phyloP scores from a whole-genome alignment of 2,797 vertebrate species.

The Simalia tracyae region DNA sequence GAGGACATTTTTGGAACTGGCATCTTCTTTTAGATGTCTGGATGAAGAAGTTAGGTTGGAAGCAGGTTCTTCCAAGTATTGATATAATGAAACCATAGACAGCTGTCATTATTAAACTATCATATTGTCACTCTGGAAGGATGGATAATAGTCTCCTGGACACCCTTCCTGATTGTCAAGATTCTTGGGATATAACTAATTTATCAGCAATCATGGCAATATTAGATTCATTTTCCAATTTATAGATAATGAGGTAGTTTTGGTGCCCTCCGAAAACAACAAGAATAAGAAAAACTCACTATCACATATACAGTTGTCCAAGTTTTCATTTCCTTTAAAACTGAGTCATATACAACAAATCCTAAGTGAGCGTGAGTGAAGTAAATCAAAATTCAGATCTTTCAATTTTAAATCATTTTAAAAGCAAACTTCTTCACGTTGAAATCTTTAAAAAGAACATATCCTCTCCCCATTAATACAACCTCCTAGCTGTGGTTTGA shows the following conservation, averaged over 20 bases:
- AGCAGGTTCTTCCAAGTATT: neutral
- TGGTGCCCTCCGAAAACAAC: neutral
- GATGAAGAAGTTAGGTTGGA: neutral
- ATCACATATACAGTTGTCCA: neutral
- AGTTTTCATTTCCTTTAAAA: neutral
- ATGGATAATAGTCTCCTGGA: neutral
- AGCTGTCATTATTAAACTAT: neutral
- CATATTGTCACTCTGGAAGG: neutral
- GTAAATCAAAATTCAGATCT: neutral
- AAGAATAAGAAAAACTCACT: neutral
- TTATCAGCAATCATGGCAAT: neutral
- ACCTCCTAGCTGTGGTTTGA: neutral
- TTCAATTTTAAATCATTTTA: neutral
- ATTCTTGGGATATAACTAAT: neutral
- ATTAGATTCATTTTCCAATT: neutral
- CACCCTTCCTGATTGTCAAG: neutral
- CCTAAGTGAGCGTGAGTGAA: neutral
- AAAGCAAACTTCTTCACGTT: neutral
- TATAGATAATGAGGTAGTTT: neutral
- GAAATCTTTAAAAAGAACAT: slow-evolving; percentile 15
- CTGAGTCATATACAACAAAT: neutral
- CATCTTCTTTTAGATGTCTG: neutral
- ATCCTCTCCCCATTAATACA: neutral
- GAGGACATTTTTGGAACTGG: neutral
- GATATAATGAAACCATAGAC: neutral